Evolutionary conservation across 2,888 invertebrate genomes (phyloP), one percentile per base, ranked within the genome.

Genomic region (Antitype chi): DNA sequence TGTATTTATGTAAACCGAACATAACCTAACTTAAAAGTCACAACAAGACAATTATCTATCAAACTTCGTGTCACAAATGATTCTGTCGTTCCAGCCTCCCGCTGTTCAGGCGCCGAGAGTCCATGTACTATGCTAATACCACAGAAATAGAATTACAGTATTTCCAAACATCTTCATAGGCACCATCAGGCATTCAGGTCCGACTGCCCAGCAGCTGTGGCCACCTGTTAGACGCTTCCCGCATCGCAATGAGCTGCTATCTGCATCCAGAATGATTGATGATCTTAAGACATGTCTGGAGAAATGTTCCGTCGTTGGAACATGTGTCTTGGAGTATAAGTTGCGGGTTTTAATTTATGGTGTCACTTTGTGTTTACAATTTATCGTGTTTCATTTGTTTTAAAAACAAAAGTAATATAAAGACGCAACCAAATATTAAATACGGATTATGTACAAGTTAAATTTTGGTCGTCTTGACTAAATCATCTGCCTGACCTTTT

Each of bases 241-340:
- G 88, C 82, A 88, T 88, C 70, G 75, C 82, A 88, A 88, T 88
- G 88, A 88, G 86, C 74, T 62, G 68, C n/a, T 70, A 78, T 76
- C 79, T 81, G 71, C 80, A 84, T 74, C 59, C 63, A n/a, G 74
- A 81, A 75, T 87, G 87, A 87, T 87, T 82, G 81, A 87, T 86
- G 87, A 69, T 83, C 80, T 72, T n/a, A 55, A 81, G 72, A 85
- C 85, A 81, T 70, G 83, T 74, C 66, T 59, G 20, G 55, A 82
- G 84, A 79, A 74, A 84, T 72, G 76, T 71, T 57, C 38, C 53
- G 68, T 71, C 60, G 47, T 53, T 32, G 15, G 8, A 47, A 71
- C 83, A 67, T 67, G 60, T 81, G 83, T 83, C 25, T 38, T 0
- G 49, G 55, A 62, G 72, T 73, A 73, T 63, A 47, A 28, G 20